Evolutionary conservation across 2,113 vertebrate species (phyloP).

Genomic region (Chloebia gouldiae): DNA sequence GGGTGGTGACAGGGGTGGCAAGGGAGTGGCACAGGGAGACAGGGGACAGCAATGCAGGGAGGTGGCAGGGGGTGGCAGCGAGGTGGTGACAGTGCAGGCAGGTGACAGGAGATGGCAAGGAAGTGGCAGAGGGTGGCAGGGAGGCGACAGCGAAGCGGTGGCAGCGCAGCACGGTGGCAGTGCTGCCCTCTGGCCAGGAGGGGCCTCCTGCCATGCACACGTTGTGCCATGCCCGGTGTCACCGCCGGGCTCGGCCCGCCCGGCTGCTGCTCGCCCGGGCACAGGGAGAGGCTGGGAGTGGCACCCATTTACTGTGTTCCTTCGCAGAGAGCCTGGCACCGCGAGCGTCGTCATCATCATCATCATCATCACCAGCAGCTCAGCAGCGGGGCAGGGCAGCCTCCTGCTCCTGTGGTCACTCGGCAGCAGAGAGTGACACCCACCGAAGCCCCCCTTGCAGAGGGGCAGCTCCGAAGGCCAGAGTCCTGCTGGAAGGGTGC

Average conservation of each 20-base stretch:
- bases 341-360: background rate
- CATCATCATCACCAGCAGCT: fast-evolving
- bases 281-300: fast-evolving
- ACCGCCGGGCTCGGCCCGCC: background rate
- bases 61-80: background rate
- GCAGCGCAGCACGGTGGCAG: background rate
- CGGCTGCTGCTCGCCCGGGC: background rate
- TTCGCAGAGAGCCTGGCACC: background rate
- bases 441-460: fast-evolving
- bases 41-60: background rate
- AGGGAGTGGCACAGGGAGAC: background rate
- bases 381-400: background rate
- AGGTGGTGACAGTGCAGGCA: background rate
- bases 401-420: background rate
- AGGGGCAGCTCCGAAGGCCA: background rate
- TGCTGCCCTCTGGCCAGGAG: background rate
- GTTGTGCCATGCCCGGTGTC: fast-evolving
- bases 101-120: background rate
- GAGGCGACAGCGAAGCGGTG: background rate
- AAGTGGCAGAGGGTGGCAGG: background rate
- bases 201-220: background rate
- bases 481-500: fast-evolving
- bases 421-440: fast-evolving
- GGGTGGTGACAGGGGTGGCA: background rate
- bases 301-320: fast-evolving